Conservation (phyloP, 1,140 invertebrate genomes). For the Pissodes strobi region DNA sequence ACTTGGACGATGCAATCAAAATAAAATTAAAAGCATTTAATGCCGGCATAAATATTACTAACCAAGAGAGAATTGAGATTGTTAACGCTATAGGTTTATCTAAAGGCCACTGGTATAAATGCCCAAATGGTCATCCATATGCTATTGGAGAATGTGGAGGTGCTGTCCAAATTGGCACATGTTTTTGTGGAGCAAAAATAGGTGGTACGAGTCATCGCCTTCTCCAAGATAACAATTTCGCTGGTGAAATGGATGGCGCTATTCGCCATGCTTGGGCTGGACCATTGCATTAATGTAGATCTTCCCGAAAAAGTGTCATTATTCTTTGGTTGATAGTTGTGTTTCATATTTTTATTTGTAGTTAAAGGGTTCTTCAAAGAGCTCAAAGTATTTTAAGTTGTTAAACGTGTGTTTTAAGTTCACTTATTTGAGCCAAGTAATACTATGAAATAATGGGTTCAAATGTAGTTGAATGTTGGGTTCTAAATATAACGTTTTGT, state of each 20-base stretch:
- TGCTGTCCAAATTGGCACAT: slow-evolving; percentile 63
- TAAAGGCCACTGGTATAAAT: slow-evolving; percentile 75
- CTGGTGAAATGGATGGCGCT: slow-evolving; percentile 66
- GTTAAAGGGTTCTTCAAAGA: no score
- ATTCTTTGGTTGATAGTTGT: no score
- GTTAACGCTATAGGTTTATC: slow-evolving; percentile 64
- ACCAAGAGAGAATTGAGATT: slow-evolving; percentile 63
- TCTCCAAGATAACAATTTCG: slow-evolving; percentile 58
- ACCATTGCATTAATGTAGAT: slow-evolving; percentile 5
- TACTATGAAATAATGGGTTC: no score
- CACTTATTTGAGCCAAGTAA: no score
- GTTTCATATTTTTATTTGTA: no score
- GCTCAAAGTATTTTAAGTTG: no score
- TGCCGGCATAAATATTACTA: slow-evolving; percentile 51
- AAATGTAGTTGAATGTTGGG: no score
- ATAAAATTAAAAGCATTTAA: slow-evolving; percentile 33
- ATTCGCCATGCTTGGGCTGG: slow-evolving; percentile 57
- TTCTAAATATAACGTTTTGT: no score
- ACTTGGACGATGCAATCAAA: slow-evolving; percentile 26
- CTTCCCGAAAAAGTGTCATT: no score
- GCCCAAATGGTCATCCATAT: slow-evolving; percentile 75
- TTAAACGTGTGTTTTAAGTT: no score
- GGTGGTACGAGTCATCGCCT: slow-evolving; percentile 66
- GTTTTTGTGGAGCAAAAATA: slow-evolving; percentile 65
- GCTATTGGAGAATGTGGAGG: slow-evolving; percentile 73